Evolutionary conservation across 2,888 invertebrate species (phyloP), one percentile per base, ranked within the genome.

Genomic region (Teinopalpus imperialis): DNA sequence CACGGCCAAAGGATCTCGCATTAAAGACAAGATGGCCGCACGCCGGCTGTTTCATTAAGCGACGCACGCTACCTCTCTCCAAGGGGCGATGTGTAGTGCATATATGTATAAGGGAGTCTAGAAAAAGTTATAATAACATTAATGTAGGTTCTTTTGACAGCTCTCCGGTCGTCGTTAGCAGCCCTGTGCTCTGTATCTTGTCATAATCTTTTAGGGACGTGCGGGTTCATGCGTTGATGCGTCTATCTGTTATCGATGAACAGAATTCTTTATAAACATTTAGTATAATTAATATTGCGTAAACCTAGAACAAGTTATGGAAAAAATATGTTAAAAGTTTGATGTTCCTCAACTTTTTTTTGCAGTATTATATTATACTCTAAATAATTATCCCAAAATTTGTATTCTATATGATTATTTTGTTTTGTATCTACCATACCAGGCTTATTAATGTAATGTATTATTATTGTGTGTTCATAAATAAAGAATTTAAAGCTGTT

Each of bases 121-220:
- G 81, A 82, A 85, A 82, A 86, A 87, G 78, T 87, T 86, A 85
- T 87, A 86, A 87, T 85, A 87, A 82, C 82, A 80, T 87, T 87
- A 87, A 82, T 82, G 85, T 86, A 81, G 85, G 81, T 86, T 81
- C 86, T 86, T 87, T 86, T 87, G 87, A 86, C 86, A 82, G 82
- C 76, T 74, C 78, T 69, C 72, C 69, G 74, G 66, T 66, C 79
- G 83, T 87, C 86, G 87, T 87, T 86, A 83, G 85, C 82, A 79
- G 79, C 82, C 85, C 83, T 78, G 81, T 61, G 74, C 78, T 67
- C 78, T 85, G 86, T 83, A 82, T 87, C 87, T 86, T 87, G 82
- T 86, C 86, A 86, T 87, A 87, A 87, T 85, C 83, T 85, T 69
- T 69, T 75, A 81, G 83, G 46, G 81, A 49, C 61, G 83, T 47